phyloP scores from a whole-genome alignment of 2,888 invertebrate species.

The Bimastos eiseni region DNA sequence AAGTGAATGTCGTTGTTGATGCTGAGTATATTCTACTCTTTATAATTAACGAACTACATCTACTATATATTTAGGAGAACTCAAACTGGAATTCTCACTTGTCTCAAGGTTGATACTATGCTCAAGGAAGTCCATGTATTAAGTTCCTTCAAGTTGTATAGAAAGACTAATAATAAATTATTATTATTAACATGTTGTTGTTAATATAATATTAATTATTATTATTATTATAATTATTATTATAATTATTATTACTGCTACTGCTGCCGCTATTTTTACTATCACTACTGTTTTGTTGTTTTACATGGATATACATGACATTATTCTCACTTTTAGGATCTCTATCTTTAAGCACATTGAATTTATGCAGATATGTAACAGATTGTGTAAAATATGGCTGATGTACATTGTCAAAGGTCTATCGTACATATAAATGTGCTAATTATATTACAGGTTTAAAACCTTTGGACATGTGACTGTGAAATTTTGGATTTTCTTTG shows the following conservation, averaged over 20 bases:
- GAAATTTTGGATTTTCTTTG: not conserved
- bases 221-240: not conserved
- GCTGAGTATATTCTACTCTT: not conserved
- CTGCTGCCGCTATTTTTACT: not conserved
- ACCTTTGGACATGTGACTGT: not conserved
- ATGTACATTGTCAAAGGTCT: not conserved
- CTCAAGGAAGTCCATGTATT: not conserved
- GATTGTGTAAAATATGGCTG: not conserved
- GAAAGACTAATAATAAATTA: not conserved
- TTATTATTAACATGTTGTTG: not conserved
- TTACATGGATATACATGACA: not conserved
- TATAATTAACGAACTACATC: not conserved
- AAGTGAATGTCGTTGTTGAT: not conserved
- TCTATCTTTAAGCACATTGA: constrained; percentile 6
- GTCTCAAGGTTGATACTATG: not conserved
- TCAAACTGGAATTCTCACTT: constrained; percentile 6
- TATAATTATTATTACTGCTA: not conserved
- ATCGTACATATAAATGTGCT: not conserved
- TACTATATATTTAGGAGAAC: not conserved
- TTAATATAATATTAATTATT: not conserved
- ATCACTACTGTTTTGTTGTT: not conserved
- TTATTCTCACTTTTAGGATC: constrained; percentile 13
- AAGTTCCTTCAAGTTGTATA: not conserved
- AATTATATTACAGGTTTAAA: not conserved
- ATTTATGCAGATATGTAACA: not conserved